Conservation (phyloP, 2,113 vertebrate species). For the Xiphophorus maculatus region DNA sequence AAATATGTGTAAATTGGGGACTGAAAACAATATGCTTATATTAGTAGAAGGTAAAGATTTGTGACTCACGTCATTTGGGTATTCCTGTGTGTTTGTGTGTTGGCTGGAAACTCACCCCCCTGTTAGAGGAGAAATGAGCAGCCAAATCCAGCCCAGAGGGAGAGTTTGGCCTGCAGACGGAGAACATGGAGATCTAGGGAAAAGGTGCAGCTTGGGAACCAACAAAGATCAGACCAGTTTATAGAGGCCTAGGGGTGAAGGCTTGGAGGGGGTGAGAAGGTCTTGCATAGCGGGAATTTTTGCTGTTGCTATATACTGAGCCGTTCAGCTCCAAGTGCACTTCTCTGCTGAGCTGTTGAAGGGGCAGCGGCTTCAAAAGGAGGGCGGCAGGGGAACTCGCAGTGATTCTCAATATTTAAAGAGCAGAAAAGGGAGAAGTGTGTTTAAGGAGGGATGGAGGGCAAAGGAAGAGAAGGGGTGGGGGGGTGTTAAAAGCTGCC, state of each 20-base stretch:
- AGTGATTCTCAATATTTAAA: conserved; percentile 74
- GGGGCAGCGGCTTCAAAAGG: conserved; percentile 59
- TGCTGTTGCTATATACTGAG: conserved; percentile 28
- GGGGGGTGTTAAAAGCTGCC: conserved; percentile 64
- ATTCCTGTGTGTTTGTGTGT: conserved; percentile 20
- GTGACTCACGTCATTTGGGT: neutral
- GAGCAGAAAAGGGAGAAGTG: conserved; percentile 58
- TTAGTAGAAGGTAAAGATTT: neutral
- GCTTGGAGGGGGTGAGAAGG: conserved; percentile 9
- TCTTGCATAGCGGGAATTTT: conserved; percentile 25
- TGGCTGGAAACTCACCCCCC: conserved; percentile 42
- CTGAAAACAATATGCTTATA: neutral
- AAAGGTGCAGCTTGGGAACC: conserved; percentile 55
- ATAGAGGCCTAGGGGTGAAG: conserved; percentile 25
- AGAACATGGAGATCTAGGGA: conserved; percentile 27
- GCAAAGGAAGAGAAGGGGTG: neutral
- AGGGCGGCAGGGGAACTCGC: conserved; percentile 51
- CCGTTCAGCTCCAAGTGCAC: conserved; percentile 32
- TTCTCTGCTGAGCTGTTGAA: conserved; percentile 34
- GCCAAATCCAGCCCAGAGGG: conserved; percentile 61
- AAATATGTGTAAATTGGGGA: too few species aligned
- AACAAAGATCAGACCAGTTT: conserved; percentile 39
- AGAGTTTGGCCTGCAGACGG: conserved; percentile 56
- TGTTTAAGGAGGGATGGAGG: conserved; percentile 52
- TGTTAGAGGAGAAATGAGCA: conserved; percentile 60